Conservation (phyloP, 2,113 vertebrate species). For the Brienomyrus longianalis region DNA sequence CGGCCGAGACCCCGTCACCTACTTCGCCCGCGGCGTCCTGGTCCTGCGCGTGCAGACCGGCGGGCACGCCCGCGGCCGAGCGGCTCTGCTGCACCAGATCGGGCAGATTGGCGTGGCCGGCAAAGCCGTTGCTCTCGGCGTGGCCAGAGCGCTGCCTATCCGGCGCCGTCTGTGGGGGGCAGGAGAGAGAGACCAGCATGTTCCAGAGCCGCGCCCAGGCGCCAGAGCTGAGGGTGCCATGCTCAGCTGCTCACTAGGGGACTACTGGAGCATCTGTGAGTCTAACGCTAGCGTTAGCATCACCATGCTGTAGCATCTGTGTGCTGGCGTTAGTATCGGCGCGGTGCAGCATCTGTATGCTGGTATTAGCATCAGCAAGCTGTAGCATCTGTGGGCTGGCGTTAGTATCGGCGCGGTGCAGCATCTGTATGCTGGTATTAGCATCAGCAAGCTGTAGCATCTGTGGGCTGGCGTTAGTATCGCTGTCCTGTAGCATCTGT, state of each 20-base stretch:
- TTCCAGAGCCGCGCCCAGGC: conserved; percentile 28
- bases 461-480: not conserved
- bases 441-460: not conserved
- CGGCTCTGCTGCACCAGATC: conserved; percentile 94
- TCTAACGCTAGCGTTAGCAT: not conserved
- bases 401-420: not conserved
- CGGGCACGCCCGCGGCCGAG: conserved; percentile 78
- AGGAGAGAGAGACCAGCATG: conserved; percentile 58
- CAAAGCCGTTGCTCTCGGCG: conserved; percentile 85
- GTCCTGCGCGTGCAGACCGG: conserved; percentile 69
- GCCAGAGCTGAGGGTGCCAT: not conserved
- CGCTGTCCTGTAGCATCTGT: not conserved
- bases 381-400: not conserved
- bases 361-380: not conserved
- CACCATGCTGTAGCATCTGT: not conserved
- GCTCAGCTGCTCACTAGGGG: not conserved
- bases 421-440: not conserved
- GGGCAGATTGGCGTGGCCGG: conserved; percentile 86
- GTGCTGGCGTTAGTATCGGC: not conserved
- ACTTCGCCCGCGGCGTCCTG: conserved; percentile 85
- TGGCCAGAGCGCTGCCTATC: conserved; percentile 84
- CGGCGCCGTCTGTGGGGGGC: conserved; percentile 76
- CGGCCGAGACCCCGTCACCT: conserved; percentile 64
- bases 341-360: not conserved
- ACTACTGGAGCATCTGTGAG: not conserved